phyloP scores from a whole-genome alignment of 2,113 vertebrate genomes.

The Centropristis striata region DNA sequence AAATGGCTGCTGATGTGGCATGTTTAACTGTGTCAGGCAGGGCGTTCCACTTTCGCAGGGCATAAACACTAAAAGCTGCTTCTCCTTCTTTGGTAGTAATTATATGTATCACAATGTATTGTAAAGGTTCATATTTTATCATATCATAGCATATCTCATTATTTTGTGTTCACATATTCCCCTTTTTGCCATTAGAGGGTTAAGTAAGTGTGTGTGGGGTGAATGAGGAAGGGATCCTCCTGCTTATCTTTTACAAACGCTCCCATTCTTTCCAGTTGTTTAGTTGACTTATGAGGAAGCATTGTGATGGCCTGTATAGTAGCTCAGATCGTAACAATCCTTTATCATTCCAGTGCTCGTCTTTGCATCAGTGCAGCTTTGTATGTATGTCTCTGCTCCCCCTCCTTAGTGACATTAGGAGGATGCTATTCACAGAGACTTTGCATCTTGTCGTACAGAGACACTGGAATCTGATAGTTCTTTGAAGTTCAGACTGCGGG shows the following conservation, averaged over 20 bases:
- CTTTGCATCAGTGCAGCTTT: conserved; percentile 37
- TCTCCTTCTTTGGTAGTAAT: too few species aligned
- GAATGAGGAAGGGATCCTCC: conserved; percentile 1
- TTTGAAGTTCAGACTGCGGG: conserved; percentile 48
- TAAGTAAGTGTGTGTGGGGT: background rate
- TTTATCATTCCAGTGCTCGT: conserved; percentile 41
- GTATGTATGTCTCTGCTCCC: conserved; percentile 25
- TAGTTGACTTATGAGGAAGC: conserved; percentile 15
- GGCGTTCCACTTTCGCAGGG: too few species aligned
- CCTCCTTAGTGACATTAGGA: conserved; percentile 52
- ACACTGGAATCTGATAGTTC: conserved; percentile 19
- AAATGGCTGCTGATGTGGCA: too few species aligned
- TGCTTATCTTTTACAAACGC: conserved; percentile 17
- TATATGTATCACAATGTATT: too few species aligned
- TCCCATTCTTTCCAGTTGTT: conserved; percentile 4
- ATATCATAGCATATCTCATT: too few species aligned
- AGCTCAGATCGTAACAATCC: conserved; percentile 58
- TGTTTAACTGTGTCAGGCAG: too few species aligned
- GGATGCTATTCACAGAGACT: conserved; percentile 33
- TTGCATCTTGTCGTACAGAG: conserved; percentile 21
- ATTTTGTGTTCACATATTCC: too few species aligned
- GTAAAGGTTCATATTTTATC: too few species aligned
- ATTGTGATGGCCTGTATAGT: conserved; percentile 17
- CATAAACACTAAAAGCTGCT: too few species aligned
- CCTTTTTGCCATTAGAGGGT: background rate